These are phyloP conservation scores for Pagetopsis macropterus DNA, from an alignment of 2,797 vertebrate species.

Conservation along the genomic window DNA sequence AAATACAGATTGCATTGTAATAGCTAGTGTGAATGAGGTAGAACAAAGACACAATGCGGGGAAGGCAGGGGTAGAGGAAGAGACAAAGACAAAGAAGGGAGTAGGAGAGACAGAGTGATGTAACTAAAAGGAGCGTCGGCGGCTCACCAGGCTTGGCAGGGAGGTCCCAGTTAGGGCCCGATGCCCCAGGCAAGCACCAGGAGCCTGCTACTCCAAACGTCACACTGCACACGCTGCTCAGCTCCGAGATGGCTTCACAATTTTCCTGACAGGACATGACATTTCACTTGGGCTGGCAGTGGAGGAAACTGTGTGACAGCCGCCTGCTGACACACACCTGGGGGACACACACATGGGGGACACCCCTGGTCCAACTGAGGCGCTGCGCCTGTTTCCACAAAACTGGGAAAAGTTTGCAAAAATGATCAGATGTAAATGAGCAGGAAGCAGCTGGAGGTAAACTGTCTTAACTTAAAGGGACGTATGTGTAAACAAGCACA, in stretches of 20 bases:
- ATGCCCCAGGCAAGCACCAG: constrained; percentile 77
- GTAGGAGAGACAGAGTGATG: constrained; percentile 43
- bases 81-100: constrained; percentile 43
- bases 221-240: constrained; percentile 58
- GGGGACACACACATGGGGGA: constrained; percentile 69
- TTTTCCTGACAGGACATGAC: constrained; percentile 83
- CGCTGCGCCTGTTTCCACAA: constrained; percentile 44
- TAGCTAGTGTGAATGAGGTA: constrained; percentile 8
- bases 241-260: constrained; percentile 75
- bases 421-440: constrained; percentile 67
- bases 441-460: constrained; percentile 71
- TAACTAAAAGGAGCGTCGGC: constrained; percentile 52
- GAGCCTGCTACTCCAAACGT: constrained; percentile 70
- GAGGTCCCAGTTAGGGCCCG: constrained; percentile 71
- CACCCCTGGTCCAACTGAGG: constrained; percentile 59
- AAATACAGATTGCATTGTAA: constrained; percentile 9
- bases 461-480: constrained; percentile 63
- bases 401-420: constrained; percentile 70
- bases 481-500: constrained; percentile 65
- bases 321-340: constrained; percentile 70
- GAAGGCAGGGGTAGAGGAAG: constrained; percentile 17
- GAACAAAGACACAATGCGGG: constrained; percentile 13
- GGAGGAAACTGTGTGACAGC: constrained; percentile 67
- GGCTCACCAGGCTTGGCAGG: constrained; percentile 59
- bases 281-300: constrained; percentile 79